Conservation (phyloP, 2,888 invertebrate species). For the Macroteleia sp. region DNA sequence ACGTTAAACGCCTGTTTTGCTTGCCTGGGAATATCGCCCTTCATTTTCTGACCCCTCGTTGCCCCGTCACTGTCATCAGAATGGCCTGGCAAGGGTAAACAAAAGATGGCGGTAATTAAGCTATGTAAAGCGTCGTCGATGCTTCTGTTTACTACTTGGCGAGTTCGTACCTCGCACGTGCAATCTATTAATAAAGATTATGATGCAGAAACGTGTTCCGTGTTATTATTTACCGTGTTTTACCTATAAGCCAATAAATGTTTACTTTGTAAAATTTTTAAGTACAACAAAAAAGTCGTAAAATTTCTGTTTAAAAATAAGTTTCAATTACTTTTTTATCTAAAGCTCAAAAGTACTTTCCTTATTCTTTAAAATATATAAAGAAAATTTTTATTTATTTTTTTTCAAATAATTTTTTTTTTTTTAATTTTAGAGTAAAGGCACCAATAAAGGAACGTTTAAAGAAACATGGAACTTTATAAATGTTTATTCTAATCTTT, state of each 20-base stretch:
- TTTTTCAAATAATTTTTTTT: too few species aligned
- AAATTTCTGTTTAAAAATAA: too few species aligned
- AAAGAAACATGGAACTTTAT: too few species aligned
- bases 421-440: too few species aligned
- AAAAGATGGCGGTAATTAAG: conserved; percentile 70
- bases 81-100: conserved; percentile 66
- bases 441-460: too few species aligned
- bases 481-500: too few species aligned
- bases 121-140: conserved; percentile 56
- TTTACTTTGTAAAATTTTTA: conserved; percentile 34
- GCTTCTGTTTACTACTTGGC: conserved; percentile 58
- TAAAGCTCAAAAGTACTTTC: too few species aligned
- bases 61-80: conserved; percentile 41
- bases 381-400: too few species aligned
- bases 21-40: conserved; percentile 46
- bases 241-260: conserved; percentile 19
- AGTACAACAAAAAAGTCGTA: too few species aligned
- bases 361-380: too few species aligned
- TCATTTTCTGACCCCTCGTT: conserved; percentile 33
- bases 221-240: conserved; percentile 41
- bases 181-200: conserved; percentile 70
- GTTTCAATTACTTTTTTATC: too few species aligned
- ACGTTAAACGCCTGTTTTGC: conserved; percentile 44
- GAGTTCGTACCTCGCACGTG: conserved; percentile 62
- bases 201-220: conserved; percentile 55